Conservation (phyloP, 2,113 vertebrate genomes). For the Pachyramphus minor region DNA sequence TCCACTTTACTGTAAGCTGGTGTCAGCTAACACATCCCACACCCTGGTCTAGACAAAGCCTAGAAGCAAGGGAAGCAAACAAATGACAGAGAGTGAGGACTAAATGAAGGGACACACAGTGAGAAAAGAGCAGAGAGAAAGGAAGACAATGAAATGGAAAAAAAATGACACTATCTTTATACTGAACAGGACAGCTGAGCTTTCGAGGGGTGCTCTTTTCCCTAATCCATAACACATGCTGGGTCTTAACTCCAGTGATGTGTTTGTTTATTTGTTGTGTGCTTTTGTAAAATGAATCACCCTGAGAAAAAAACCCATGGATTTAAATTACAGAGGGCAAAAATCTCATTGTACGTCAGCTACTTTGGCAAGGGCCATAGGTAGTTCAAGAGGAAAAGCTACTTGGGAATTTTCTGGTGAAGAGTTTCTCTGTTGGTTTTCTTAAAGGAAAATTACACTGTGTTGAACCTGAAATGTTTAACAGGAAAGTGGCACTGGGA, state of each 20-base stretch:
- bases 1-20: background rate
- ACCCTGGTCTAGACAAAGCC: conserved; percentile 12
- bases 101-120: background rate
- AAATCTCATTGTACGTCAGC: conserved; percentile 43
- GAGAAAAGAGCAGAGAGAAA: background rate
- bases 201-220: conserved; percentile 50
- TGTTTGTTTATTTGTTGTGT: conserved; percentile 67
- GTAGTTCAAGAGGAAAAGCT: conserved; percentile 18
- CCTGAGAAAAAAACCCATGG: conserved; percentile 26
- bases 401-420: conserved; percentile 10
- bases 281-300: conserved; percentile 61
- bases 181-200: conserved; percentile 40
- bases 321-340: conserved; percentile 33
- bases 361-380: conserved; percentile 29
- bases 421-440: background rate
- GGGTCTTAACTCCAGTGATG: conserved; percentile 25
- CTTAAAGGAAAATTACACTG: background rate
- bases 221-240: conserved; percentile 63
- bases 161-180: background rate
- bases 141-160: conserved; percentile 39
- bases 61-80: background rate
- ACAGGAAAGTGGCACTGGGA: background rate
- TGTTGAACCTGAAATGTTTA: background rate
- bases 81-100: background rate
- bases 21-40: background rate